A percentile compares a stretch with the other conserved stretches of the same genome.
Evolutionary conservation across 2,113 vertebrate genomes (phyloP).

Genomic region (Nibea albiflora): DNA sequence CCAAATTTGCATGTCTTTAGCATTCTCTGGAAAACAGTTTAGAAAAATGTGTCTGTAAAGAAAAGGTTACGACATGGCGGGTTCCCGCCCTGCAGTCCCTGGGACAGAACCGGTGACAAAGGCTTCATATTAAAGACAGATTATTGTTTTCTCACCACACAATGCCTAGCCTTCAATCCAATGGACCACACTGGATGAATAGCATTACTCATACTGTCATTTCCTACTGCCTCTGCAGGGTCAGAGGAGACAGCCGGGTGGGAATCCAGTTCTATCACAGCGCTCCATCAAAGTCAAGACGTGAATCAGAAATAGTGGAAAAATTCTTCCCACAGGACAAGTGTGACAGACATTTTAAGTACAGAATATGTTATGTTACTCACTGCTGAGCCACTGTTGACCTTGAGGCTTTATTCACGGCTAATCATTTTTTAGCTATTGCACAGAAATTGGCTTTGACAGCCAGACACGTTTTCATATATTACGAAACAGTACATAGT

Average conservation of each 20-base stretch:
- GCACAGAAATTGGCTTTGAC: neutral
- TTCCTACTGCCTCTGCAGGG: constrained; percentile 62
- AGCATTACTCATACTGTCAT: constrained; percentile 77
- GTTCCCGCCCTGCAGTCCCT: constrained; percentile 6
- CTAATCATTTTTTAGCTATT: constrained; percentile 12
- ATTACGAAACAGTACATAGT: constrained; percentile 2
- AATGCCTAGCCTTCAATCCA: constrained; percentile 67
- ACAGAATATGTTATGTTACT: constrained; percentile 30
- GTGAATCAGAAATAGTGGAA: constrained; percentile 60
- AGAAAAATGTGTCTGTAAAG: constrained; percentile 30
- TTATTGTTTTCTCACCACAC: constrained; percentile 68
- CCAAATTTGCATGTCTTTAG: constrained; percentile 52
- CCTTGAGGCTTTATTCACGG: constrained; percentile 6
- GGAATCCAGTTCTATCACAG: constrained; percentile 67
- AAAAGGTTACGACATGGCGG: constrained; percentile 20
- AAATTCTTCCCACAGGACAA: constrained; percentile 42
- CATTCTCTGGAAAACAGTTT: constrained; percentile 34
- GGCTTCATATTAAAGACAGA: constrained; percentile 73
- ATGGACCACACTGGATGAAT: constrained; percentile 72
- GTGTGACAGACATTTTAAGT: constrained; percentile 64
- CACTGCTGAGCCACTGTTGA: constrained; percentile 20
- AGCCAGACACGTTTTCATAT: neutral
- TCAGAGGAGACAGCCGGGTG: constrained; percentile 59
- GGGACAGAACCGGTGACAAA: constrained; percentile 47
- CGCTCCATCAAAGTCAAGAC: constrained; percentile 70